Conservation (phyloP, 2,113 vertebrate genomes). For the Heterochromis multidens region DNA sequence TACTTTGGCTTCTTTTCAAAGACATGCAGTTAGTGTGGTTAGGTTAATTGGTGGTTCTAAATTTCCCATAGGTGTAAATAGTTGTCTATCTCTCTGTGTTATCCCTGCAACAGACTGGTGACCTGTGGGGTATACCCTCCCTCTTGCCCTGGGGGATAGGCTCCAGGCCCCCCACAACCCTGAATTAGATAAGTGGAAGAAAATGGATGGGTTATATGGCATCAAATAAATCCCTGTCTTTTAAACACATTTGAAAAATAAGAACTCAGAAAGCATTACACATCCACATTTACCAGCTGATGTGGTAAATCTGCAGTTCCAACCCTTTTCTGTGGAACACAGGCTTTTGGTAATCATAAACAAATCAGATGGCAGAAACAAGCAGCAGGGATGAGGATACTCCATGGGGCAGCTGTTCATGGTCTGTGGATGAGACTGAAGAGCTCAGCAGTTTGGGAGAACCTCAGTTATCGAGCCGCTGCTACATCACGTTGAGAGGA, state of each 20-base stretch:
- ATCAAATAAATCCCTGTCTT: neutral
- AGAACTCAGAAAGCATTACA: no score
- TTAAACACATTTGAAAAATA: no score
- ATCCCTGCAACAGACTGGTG: no score
- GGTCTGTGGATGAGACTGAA: neutral
- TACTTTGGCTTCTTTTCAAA: neutral
- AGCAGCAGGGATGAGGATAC: neutral
- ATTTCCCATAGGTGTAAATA: no score
- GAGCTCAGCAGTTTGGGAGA: conserved; percentile 6
- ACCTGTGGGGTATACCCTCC: no score
- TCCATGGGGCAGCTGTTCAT: neutral
- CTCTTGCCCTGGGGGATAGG: no score
- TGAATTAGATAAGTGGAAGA: neutral
- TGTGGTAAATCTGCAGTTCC: neutral
- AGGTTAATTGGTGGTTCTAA: no score
- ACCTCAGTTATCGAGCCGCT: neutral
- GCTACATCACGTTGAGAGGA: neutral
- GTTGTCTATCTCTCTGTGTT: no score
- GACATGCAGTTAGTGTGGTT: neutral
- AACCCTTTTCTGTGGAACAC: neutral
- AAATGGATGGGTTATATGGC: neutral
- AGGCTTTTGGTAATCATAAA: neutral
- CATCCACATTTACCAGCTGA: neutral
- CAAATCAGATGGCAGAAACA: conserved; percentile 4
- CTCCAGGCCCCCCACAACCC: no score